Conservation (phyloP, 2,888 invertebrate genomes). For the Oscheius onirici region DNA sequence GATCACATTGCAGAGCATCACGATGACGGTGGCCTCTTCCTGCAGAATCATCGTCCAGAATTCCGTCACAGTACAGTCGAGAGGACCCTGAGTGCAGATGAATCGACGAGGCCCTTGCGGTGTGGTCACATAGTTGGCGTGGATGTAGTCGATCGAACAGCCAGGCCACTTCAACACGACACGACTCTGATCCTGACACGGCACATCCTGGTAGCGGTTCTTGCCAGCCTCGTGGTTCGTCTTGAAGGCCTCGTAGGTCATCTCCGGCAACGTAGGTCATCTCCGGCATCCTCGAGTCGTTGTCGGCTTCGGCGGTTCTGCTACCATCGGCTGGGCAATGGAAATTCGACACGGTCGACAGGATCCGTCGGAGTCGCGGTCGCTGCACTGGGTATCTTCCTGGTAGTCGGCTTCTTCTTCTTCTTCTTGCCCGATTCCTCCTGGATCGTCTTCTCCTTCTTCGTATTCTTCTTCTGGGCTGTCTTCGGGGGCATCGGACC, state of each 20-base stretch:
- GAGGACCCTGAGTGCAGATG: constrained; percentile 59
- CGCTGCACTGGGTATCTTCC: too few relatives aligned
- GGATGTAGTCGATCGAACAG: constrained; percentile 50
- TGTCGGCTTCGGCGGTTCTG: too few relatives aligned
- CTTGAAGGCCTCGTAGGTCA: constrained; percentile 49
- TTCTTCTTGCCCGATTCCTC: too few relatives aligned
- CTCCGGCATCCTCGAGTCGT: constrained; percentile 39
- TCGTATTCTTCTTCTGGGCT: too few relatives aligned
- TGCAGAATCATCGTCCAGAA: constrained; percentile 52
- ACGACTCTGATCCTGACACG: constrained; percentile 55
- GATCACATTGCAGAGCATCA: constrained; percentile 57
- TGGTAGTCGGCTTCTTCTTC: too few relatives aligned
- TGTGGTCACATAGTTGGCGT: constrained; percentile 58
- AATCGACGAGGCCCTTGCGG: constrained; percentile 48
- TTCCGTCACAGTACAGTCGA: constrained; percentile 46
- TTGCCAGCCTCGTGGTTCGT: constrained; percentile 41
- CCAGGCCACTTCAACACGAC: constrained; percentile 49
- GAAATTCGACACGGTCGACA: too few relatives aligned
- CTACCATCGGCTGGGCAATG: too few relatives aligned
- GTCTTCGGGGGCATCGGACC: too few relatives aligned
- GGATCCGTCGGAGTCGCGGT: too few relatives aligned
- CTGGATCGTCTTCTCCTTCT: too few relatives aligned
- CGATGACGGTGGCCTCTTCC: constrained; percentile 40
- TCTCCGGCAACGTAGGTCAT: constrained; percentile 49
- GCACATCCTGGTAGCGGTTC: constrained; percentile 55